Conservation (phyloP, 2,113 vertebrate genomes). For the Cebus imitator region DNA sequence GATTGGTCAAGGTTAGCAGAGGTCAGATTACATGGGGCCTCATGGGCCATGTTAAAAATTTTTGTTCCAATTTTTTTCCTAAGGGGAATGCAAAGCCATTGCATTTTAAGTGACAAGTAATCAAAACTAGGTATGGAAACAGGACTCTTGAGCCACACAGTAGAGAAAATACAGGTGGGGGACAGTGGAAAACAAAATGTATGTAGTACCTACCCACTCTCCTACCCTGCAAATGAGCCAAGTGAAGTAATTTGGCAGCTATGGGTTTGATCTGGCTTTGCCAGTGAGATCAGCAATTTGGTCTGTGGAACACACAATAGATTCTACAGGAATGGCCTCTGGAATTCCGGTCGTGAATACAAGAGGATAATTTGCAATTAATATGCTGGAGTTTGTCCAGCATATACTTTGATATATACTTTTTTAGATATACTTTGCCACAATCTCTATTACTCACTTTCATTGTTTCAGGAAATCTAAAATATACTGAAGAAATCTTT, state of each 20-base stretch:
- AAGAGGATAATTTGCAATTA: neutral
- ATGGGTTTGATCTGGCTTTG: neutral
- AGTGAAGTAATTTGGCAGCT: neutral
- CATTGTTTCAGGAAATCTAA: constrained; percentile 1
- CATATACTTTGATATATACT: neutral
- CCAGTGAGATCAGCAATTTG: neutral
- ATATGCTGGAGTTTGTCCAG: neutral
- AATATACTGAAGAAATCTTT: neutral
- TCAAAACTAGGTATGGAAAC: neutral
- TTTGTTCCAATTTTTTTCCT: neutral
- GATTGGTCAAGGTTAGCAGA: neutral
- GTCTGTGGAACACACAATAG: neutral
- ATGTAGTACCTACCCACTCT: neutral
- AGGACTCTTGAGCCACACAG: neutral
- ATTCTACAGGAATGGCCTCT: neutral
- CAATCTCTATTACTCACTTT: neutral
- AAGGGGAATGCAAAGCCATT: neutral
- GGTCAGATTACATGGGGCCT: neutral
- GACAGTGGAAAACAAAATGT: neutral
- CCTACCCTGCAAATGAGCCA: neutral
- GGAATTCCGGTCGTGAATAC: neutral
- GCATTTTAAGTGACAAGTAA: neutral
- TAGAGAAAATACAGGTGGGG: neutral
- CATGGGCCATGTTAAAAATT: neutral
- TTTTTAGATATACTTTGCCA: neutral